Percentiles rank a stretch among this genome's conserved stretches.
These are phyloP conservation scores for Troides helena DNA, from an alignment of 2,888 invertebrate species.

Conservation along the genomic window DNA sequence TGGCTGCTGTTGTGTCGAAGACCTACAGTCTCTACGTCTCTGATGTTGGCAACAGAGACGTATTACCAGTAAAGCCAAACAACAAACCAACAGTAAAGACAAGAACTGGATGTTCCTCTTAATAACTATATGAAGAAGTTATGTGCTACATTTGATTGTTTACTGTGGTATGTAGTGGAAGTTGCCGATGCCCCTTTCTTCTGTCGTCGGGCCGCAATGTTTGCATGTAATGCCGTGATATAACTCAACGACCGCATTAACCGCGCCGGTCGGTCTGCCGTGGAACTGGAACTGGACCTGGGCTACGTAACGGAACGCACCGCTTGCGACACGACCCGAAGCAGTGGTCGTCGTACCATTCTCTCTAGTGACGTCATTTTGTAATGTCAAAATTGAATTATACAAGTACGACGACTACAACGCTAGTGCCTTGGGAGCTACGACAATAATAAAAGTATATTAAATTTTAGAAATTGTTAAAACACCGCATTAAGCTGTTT, in stretches of 20 bases:
- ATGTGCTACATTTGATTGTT: background rate
- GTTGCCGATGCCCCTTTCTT: background rate
- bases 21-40: no score
- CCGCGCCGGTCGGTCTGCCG: slow-evolving; percentile 43
- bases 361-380: slow-evolving; percentile 32
- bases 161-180: background rate
- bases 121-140: background rate
- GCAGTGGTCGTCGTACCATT: slow-evolving; percentile 31
- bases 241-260: slow-evolving; percentile 47
- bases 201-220: background rate
- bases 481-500: no score
- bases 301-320: slow-evolving; percentile 33
- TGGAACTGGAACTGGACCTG: slow-evolving; percentile 47
- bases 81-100: no score
- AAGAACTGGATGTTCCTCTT: no score
- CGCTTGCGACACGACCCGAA: slow-evolving; percentile 34
- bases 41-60: no score
- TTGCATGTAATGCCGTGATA: slow-evolving; percentile 40
- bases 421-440: no score
- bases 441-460: no score
- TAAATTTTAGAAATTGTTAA: no score
- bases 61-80: no score
- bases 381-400: slow-evolving; percentile 28
- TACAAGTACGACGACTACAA: no score
- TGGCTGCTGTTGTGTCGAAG: no score